A percentile compares a stretch with the other conserved stretches of the same genome.
Evolutionary conservation across 2,888 invertebrate species (phyloP).

Genomic region (Netelia virgata): DNA sequence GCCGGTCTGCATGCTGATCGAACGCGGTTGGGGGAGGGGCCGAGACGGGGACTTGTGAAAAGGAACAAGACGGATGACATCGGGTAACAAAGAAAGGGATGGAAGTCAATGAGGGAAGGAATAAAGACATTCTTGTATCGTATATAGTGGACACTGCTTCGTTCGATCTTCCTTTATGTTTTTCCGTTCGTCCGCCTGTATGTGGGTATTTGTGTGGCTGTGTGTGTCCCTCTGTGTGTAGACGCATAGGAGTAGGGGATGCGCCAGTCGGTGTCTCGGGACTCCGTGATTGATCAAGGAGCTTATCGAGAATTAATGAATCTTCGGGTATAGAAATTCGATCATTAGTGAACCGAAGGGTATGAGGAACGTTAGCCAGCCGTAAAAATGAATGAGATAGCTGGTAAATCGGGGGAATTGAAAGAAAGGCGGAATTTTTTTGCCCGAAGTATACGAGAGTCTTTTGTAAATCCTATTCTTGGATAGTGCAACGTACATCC

Average conservation of each 20-base stretch:
- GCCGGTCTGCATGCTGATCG: slow-evolving; percentile 23
- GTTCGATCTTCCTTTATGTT: background rate
- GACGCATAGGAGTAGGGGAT: too few species aligned
- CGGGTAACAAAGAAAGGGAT: background rate
- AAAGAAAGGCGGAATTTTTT: background rate
- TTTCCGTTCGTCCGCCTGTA: background rate
- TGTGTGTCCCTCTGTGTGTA: background rate
- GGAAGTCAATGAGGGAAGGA: slow-evolving; percentile 10
- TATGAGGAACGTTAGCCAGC: background rate
- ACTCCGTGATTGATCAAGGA: slow-evolving; percentile 13
- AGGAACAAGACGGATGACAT: slow-evolving; percentile 19
- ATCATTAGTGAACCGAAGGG: background rate
- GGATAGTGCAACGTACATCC: background rate
- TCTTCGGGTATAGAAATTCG: slow-evolving; percentile 5
- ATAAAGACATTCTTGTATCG: slow-evolving; percentile 16
- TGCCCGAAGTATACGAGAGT: background rate
- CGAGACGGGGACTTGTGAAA: background rate
- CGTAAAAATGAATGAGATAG: background rate
- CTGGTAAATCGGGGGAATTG: background rate
- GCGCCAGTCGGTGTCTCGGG: background rate
- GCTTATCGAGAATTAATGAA: slow-evolving; percentile 27
- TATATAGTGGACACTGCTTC: slow-evolving; percentile 5
- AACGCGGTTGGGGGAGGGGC: background rate
- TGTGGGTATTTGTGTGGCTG: background rate
- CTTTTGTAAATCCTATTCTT: slow-evolving; percentile 17